Evolutionary conservation across 2,113 vertebrate species (phyloP).

Genomic region (Neoarius graeffei): DNA sequence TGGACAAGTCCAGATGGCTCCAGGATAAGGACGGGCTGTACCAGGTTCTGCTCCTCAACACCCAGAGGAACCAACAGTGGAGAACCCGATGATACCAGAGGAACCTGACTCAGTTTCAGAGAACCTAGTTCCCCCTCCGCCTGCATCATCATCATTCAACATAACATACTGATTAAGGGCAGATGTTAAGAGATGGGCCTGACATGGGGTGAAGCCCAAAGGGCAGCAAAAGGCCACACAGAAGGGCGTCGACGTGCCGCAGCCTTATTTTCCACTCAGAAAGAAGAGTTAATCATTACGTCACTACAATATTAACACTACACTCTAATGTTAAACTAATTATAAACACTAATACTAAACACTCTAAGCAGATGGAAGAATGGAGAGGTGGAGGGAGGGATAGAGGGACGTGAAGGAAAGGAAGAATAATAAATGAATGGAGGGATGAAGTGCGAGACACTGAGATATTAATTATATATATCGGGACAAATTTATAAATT

Average conservation of each 20-base stretch:
- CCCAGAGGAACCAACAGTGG: conserved; percentile 75
- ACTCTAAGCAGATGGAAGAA: background rate
- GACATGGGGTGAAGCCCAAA: too few species aligned
- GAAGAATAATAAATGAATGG: background rate
- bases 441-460: background rate
- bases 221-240: too few species aligned
- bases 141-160: conserved; percentile 61
- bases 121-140: conserved; percentile 78
- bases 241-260: too few species aligned
- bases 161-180: too few species aligned
- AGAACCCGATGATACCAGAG: conserved; percentile 68
- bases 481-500: too few species aligned
- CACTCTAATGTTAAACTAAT: background rate
- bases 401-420: background rate
- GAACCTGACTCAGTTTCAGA: conserved; percentile 72
- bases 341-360: too few species aligned
- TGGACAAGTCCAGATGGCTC: conserved; percentile 83
- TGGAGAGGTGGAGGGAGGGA: too few species aligned
- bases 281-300: too few species aligned
- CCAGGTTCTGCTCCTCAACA: conserved; percentile 82
- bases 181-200: too few species aligned
- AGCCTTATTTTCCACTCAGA: too few species aligned
- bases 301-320: background rate
- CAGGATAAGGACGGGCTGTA: conserved; percentile 87
- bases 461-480: background rate